Base-by-base conservation (phyloP, 2,888 invertebrate species). In the Apodemia zela region DNA sequence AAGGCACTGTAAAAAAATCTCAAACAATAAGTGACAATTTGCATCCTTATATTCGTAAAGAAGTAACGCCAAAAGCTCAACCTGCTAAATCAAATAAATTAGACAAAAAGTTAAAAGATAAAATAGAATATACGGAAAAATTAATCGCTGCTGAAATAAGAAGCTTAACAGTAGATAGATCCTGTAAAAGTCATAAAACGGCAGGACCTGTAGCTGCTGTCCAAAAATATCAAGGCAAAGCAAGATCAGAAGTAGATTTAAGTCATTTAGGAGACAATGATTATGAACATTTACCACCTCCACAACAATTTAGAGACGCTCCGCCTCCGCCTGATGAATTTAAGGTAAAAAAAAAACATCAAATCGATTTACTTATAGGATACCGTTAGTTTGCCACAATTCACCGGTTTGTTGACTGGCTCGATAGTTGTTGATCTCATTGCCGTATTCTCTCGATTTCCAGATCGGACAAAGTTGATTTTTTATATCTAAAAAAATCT, bases 271-370 rank as follows among this genome's bases (percentile, higher is more conserved):
- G 90, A 61, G 92, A 93, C 70, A 93, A 93, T 79, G 94, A 94
- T 51, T 94, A 95, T 75, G 95, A 96, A 72, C 94, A 95, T 75
- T 92, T 95, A 66, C 96, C 96, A 35, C 97, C 97, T 0, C 97
- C 97, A 1, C 95, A 96, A 76, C 96, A 97, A 84, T 97, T 97
- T 76, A 94, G 96, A 80, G 97, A 97, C 83, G 94, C 94, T 60
- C 95, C 95, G 21, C 94, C 96, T 51, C 96, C 96, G 10, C 96
- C 95, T 0, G 95, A 95, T 72, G 93, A 94, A 73, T 96, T 96
- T 74, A 92, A 87, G 85, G 92, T 90, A 82, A 59, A 62, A 35
- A 60, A 64, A 63, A 51, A n/a, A 15, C 0, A 60, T 33, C 6
- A 0, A 33, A 6, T 33, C 33, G 7, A 33, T 33, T 33, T 33